These are phyloP conservation scores for Pantherophis alleghaniensis DNA, from an alignment of 2,797 vertebrate genomes.

Conservation along the genomic window DNA sequence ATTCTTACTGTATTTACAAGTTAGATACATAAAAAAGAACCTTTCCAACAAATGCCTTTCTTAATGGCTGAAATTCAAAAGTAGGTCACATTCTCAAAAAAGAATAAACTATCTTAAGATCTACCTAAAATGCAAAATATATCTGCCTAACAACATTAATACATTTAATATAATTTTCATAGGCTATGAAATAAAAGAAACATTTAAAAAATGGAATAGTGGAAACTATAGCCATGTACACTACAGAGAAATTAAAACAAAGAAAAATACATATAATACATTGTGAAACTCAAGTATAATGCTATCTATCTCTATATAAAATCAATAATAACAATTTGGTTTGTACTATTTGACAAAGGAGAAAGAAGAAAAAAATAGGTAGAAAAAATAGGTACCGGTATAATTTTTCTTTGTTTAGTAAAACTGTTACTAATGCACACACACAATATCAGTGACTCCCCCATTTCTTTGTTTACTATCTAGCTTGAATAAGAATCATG, in stretches of 20 bases:
- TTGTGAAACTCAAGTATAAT: neutral
- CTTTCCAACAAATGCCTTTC: neutral
- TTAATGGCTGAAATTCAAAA: neutral
- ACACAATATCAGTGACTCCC: neutral
- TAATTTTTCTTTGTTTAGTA: neutral
- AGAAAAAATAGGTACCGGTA: too few relatives aligned
- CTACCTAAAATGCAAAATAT: neutral
- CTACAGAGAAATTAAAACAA: neutral
- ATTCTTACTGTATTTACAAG: neutral
- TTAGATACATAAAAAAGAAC: neutral
- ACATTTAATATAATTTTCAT: neutral
- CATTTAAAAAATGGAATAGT: neutral
- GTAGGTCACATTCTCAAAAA: neutral
- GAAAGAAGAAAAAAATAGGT: too few relatives aligned
- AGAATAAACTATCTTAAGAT: neutral
- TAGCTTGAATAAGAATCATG: neutral
- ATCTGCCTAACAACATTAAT: neutral
- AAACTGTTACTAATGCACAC: neutral
- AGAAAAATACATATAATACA: neutral
- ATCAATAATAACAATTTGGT: neutral
- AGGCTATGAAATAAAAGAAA: neutral
- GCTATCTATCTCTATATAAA: neutral
- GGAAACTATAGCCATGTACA: neutral
- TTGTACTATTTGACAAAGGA: neutral
- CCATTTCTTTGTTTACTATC: neutral